Evolutionary conservation across 2,797 vertebrate genomes (phyloP).

Genomic region (Coilia nasus): DNA sequence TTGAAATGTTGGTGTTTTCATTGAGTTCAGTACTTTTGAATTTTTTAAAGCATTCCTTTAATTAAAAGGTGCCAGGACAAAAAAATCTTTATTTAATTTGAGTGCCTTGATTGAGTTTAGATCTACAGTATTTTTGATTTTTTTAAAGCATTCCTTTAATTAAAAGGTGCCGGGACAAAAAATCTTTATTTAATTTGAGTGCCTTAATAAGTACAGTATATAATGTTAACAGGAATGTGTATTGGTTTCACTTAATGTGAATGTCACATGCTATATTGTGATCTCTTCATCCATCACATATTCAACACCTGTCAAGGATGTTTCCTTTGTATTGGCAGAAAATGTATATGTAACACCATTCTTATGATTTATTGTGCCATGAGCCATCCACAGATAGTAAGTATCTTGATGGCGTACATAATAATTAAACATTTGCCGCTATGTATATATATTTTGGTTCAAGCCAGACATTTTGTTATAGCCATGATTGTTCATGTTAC

Average conservation of each 20-base stretch:
- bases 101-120: neutral
- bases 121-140: neutral
- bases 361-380: no score
- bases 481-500: neutral
- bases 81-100: neutral
- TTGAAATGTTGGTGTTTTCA: neutral
- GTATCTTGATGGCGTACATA: neutral
- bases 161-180: neutral
- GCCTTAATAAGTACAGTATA: no score
- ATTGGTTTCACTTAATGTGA: no score
- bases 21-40: neutral
- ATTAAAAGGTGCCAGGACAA: neutral
- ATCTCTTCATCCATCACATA: no score
- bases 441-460: neutral
- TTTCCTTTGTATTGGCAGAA: no score
- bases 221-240: no score
- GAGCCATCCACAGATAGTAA: neutral
- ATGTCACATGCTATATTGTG: no score
- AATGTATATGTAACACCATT: no score
- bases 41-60: neutral
- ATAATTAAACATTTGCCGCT: neutral
- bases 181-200: no score
- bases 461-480: neutral
- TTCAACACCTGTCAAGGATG: no score
- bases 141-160: neutral